Conservation (phyloP, 2,888 invertebrate genomes). For the Pyrgus malvae region DNA sequence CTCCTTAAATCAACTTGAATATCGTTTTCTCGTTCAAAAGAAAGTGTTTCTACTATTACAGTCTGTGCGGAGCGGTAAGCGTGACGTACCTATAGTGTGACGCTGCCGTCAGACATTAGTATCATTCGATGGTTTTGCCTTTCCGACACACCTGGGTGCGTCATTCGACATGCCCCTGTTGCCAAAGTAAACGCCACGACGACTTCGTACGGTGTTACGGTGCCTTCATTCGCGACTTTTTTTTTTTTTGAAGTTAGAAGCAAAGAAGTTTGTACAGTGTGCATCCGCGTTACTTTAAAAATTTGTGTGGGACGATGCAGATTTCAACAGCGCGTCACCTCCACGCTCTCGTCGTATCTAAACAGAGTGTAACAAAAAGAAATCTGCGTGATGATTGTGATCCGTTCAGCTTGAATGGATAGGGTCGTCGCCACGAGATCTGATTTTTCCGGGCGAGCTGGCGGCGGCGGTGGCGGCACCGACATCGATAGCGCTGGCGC, state of each 20-base stretch:
- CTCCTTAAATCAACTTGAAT: constrained; percentile 42
- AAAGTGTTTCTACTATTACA: constrained; percentile 62
- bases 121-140: constrained; percentile 59
- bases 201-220: constrained; percentile 8
- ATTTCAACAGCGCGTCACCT: constrained; percentile 43
- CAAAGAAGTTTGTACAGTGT: background rate
- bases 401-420: constrained; percentile 75
- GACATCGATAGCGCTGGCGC: constrained; percentile 55
- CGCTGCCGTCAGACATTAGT: constrained; percentile 57
- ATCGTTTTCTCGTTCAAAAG: constrained; percentile 60
- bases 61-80: constrained; percentile 51
- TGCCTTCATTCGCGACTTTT: constrained; percentile 3
- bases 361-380: constrained; percentile 75
- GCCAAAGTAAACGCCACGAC: constrained; percentile 37
- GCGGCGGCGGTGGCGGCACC: constrained; percentile 56
- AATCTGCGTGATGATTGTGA: constrained; percentile 61
- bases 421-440: constrained; percentile 74
- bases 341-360: constrained; percentile 41
- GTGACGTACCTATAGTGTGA: constrained; percentile 64
- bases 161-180: constrained; percentile 54
- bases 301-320: constrained; percentile 21
- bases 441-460: constrained; percentile 70
- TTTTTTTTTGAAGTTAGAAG: background rate
- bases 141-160: constrained; percentile 66
- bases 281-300: background rate